Conservation (phyloP, 2,888 invertebrate genomes). For the Adela reaumurella region DNA sequence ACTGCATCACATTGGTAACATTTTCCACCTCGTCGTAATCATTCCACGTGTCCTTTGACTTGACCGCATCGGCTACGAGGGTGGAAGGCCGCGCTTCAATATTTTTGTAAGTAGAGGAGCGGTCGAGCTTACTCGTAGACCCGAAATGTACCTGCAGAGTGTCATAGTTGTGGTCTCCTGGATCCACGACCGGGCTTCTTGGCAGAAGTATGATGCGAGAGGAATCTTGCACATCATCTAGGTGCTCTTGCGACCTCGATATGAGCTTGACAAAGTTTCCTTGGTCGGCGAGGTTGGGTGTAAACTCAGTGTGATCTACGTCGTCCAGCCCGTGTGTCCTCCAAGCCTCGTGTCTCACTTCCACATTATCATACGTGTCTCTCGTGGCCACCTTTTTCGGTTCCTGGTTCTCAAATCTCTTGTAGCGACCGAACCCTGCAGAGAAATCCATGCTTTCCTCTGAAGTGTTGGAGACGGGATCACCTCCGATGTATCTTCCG, state of each 20-base stretch:
- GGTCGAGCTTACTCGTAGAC: slow-evolving; percentile 65
- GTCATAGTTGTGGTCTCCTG: slow-evolving; percentile 67
- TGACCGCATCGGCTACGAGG: slow-evolving; percentile 39
- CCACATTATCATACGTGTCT: slow-evolving; percentile 71
- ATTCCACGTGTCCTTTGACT: slow-evolving; percentile 57
- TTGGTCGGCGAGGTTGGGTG: slow-evolving; percentile 42
- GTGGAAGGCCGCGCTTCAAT: slow-evolving; percentile 60
- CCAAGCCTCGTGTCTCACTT: slow-evolving; percentile 77
- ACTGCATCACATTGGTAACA: slow-evolving; percentile 62
- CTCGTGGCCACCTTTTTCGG: slow-evolving; percentile 47
- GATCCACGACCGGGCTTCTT: slow-evolving; percentile 36
- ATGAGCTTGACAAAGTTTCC: slow-evolving; percentile 47
- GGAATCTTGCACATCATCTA: slow-evolving; percentile 41
- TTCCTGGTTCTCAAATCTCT: slow-evolving; percentile 50
- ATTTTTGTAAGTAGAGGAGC: slow-evolving; percentile 65
- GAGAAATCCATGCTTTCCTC: slow-evolving; percentile 41
- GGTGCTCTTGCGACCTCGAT: slow-evolving; percentile 49
- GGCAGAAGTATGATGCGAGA: slow-evolving; percentile 56
- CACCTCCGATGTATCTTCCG: slow-evolving; percentile 34
- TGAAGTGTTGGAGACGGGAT: slow-evolving; percentile 24
- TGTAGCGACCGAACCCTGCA: slow-evolving; percentile 35
- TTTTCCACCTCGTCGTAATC: slow-evolving; percentile 76
- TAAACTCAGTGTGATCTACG: slow-evolving; percentile 66
- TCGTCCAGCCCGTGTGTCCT: slow-evolving; percentile 73
- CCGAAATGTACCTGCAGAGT: slow-evolving; percentile 73